Evolutionary conservation across 2,888 invertebrate species (phyloP).

Genomic region (Himalopsyche kuldschensis): DNA sequence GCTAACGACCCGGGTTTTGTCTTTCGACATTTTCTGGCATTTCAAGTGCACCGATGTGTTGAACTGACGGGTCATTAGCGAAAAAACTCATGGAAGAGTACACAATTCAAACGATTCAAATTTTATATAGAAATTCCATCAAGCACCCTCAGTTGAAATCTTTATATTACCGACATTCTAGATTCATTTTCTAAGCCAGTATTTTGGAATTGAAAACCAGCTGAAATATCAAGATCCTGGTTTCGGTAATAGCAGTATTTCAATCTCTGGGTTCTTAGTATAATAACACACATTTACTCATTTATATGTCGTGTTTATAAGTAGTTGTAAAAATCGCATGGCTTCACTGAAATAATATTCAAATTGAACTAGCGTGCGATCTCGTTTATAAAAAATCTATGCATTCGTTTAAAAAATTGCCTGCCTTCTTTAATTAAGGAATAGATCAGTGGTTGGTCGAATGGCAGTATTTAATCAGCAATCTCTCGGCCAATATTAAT

Average conservation of each 20-base stretch:
- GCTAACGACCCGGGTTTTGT: not conserved
- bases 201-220: too few relatives aligned
- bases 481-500: not conserved
- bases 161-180: too few relatives aligned
- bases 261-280: too few relatives aligned
- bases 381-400: not conserved
- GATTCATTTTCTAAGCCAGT: too few relatives aligned
- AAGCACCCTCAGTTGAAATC: too few relatives aligned
- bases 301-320: not conserved
- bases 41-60: too few relatives aligned
- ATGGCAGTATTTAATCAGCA: not conserved
- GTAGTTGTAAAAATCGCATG: not conserved
- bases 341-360: not conserved
- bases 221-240: too few relatives aligned
- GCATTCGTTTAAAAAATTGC: not conserved
- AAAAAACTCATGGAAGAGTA: too few relatives aligned
- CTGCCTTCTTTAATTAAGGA: not conserved
- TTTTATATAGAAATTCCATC: too few relatives aligned
- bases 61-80: too few relatives aligned
- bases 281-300: not conserved
- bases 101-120: too few relatives aligned
- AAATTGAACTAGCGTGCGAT: not conserved
- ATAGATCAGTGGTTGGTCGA: not conserved
- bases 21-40: not conserved
- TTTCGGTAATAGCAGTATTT: too few relatives aligned